Percentiles rank a stretch among this genome's conserved stretches.
Conservation (phyloP, 2,888 invertebrate genomes). For the Chironomus riparius region DNA sequence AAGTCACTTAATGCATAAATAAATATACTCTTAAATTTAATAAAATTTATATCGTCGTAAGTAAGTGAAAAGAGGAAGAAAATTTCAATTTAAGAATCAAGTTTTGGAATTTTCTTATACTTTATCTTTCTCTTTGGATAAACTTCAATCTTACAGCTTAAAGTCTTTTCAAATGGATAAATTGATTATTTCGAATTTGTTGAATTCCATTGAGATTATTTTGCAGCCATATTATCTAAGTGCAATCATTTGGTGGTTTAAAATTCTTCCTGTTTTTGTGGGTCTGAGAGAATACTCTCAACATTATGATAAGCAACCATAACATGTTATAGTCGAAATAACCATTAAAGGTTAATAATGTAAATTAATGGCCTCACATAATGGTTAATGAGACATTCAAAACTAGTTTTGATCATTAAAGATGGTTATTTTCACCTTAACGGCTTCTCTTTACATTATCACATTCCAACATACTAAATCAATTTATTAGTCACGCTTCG, state of each 20-base stretch:
- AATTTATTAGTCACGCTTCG: slow-evolving; percentile 15
- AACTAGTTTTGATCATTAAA: background rate
- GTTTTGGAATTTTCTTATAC: background rate
- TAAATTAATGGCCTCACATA: background rate
- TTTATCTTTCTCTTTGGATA: background rate
- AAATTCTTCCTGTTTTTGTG: too few species aligned
- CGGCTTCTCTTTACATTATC: background rate
- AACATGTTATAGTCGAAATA: background rate
- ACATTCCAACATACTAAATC: background rate
- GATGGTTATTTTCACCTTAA: background rate
- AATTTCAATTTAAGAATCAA: background rate
- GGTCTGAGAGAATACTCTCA: too few species aligned
- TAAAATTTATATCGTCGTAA: too few species aligned
- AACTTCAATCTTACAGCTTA: too few species aligned
- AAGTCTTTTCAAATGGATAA: too few species aligned
- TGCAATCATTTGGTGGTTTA: too few species aligned
- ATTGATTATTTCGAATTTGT: too few species aligned
- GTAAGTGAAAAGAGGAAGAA: background rate
- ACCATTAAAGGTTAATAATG: background rate
- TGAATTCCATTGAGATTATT: too few species aligned
- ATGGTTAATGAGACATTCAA: slow-evolving; percentile 1
- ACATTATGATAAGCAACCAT: too few species aligned
- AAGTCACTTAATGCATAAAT: too few species aligned
- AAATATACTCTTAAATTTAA: too few species aligned
- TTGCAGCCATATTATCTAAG: too few species aligned